phyloP scores from a whole-genome alignment of 2,797 vertebrate species.

The Parauchenoglanis ngamensis region DNA sequence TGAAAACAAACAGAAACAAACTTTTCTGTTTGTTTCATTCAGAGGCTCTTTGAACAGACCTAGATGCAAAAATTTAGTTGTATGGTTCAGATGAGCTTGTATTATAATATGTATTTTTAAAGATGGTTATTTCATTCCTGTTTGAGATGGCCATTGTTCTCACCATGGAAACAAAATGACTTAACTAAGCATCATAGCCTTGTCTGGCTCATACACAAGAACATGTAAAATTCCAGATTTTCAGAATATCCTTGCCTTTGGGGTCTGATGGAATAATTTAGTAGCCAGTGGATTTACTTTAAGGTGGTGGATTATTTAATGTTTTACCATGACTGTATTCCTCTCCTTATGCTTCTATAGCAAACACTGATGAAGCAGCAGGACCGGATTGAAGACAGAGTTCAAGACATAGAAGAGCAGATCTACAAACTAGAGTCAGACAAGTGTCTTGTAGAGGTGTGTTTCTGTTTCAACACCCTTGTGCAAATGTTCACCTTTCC shows the following conservation, averaged over 20 bases:
- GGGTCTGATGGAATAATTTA: background rate
- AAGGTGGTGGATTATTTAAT: background rate
- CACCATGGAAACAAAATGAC: conserved; percentile 6
- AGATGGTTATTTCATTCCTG: background rate
- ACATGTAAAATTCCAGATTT: background rate
- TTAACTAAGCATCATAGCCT: background rate
- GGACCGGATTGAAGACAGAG: conserved; percentile 94
- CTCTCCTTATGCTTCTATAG: conserved; percentile 67
- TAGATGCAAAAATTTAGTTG: background rate
- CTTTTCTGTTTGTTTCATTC: background rate
- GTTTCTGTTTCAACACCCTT: conserved; percentile 42
- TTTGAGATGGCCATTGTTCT: background rate
- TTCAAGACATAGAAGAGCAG: conserved; percentile 97
- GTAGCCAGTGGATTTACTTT: conserved; percentile 18
- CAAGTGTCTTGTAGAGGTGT: conserved; percentile 97
- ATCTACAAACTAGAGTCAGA: conserved; percentile 98
- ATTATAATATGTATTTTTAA: background rate
- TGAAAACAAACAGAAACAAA: background rate
- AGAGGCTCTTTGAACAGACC: background rate
- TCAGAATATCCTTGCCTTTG: background rate
- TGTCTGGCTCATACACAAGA: conserved; percentile 3
- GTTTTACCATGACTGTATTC: conserved; percentile 9
- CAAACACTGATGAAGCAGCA: conserved; percentile 97
- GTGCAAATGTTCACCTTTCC: background rate
- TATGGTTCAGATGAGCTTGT: background rate